Conservation (phyloP, 1,140 invertebrate genomes). For the Lepidurus couesii region DNA sequence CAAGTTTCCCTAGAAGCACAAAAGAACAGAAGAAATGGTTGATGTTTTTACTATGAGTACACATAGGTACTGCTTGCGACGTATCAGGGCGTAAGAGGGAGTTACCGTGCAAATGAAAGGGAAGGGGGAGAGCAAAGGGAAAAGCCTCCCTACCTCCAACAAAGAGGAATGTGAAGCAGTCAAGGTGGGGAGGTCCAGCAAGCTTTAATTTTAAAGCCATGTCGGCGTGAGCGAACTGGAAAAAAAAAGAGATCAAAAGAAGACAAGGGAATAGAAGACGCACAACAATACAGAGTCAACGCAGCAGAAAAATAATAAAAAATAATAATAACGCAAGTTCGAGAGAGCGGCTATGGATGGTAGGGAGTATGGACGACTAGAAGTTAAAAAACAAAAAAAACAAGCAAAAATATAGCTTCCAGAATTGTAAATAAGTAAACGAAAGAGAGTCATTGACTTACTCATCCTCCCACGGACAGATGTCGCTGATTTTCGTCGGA, state of each 20-base stretch:
- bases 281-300: slow-evolving; percentile 1
- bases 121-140: background rate
- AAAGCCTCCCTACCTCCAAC: slow-evolving; percentile 33
- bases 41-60: no score
- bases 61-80: no score
- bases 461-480: slow-evolving; percentile 41
- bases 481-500: slow-evolving; percentile 38
- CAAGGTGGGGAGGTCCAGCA: slow-evolving; percentile 27
- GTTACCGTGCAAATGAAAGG: background rate
- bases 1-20: slow-evolving; percentile 68
- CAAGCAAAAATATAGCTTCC: background rate
- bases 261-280: slow-evolving; percentile 22
- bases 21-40: slow-evolving; percentile 39
- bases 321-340: background rate
- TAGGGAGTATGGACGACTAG: slow-evolving; percentile 23
- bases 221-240: slow-evolving; percentile 36
- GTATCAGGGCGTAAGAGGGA: background rate
- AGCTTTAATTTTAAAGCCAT: slow-evolving; percentile 34
- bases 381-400: background rate
- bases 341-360: slow-evolving; percentile 14
- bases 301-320: background rate
- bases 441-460: slow-evolving; percentile 35
- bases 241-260: slow-evolving; percentile 31
- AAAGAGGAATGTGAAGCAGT: slow-evolving; percentile 8
- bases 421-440: background rate